Evolutionary conservation across 1,140 invertebrate species (phyloP), one percentile per base, ranked within the genome.

Genomic region (Tribolium madens): DNA sequence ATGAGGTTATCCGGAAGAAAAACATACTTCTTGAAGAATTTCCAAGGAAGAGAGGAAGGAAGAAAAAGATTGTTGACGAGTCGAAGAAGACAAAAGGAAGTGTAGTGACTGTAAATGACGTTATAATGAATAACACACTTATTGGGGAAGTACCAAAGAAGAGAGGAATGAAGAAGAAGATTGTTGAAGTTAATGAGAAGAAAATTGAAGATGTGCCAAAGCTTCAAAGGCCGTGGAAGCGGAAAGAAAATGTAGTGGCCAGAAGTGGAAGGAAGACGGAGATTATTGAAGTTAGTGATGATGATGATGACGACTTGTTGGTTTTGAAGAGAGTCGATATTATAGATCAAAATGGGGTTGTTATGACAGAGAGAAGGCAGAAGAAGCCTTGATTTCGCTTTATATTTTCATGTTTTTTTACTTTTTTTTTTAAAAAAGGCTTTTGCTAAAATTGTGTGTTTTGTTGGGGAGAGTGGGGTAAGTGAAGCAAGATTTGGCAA

Each of bases 401-500:
- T 42, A 42, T 10, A 2, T 42, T 42, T 4, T 53, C 1, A 14
- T 13, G 10, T 53, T 53, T 21, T 1, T 53, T 1, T 53, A 53
- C 13, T 13, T 53, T 53, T 53, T 21, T 17, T 15, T 4, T 13
- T 21, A 60, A 21, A 12, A 60, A 60, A 60, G 14, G 9, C 17
- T 33, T n/a, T 42, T 69, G 26, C 6, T 10, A 10, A 42, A 42
- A 10, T 42, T 42, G 36, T n/a, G 1, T 36, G 7, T 10, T 42
- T 42, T 42, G 36, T 31, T 31, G 6, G 46, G 2, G n/a, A 13
- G 46, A n/a, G n/a, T n/a, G n/a, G n/a, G n/a, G n/a, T n/a, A 14
- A 50, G 14, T 50, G 6, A 50, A 50, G 13, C 13, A 13, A 57
- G n/a, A 64, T 52, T 75, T 78, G 76, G 76, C 76, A 78, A 78